A percentile compares a stretch with the other conserved stretches of the same genome.
Evolutionary conservation across 30 jellyfish, hydroid and myxozoan genomes (phyloP).

Genomic region (Turritopsis rubra): DNA sequence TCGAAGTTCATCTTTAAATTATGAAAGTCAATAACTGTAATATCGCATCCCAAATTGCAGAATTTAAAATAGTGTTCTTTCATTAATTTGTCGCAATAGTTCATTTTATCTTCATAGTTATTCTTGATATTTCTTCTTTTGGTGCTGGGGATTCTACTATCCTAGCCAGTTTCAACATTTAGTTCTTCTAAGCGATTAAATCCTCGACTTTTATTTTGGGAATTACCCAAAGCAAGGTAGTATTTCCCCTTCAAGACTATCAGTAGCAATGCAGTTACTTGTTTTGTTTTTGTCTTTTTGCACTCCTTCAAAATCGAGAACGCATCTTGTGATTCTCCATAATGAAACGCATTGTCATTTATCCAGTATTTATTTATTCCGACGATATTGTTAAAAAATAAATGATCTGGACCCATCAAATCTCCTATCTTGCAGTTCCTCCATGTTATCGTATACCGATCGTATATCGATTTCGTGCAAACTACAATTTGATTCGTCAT

Average conservation of each 20-base stretch:
- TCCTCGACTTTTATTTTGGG: background rate
- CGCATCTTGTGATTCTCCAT: background rate
- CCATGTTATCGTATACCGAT: background rate
- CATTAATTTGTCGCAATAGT: background rate
- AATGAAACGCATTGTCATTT: background rate
- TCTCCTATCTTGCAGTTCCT: background rate
- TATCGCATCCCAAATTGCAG: background rate
- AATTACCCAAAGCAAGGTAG: background rate
- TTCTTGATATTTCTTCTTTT: background rate
- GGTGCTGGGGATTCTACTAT: background rate
- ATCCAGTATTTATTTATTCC: background rate
- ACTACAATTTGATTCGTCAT: background rate
- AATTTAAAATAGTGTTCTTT: background rate
- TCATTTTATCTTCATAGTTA: background rate
- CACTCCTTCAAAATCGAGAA: background rate
- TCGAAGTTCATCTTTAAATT: background rate
- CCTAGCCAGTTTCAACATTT: background rate
- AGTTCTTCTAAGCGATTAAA: background rate
- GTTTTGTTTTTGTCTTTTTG: background rate
- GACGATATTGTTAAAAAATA: background rate
- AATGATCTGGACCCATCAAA: background rate
- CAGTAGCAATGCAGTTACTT: background rate
- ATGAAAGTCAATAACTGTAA: background rate
- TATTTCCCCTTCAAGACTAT: background rate
- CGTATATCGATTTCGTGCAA: background rate